Evolutionary conservation across 2,888 invertebrate species (phyloP), one percentile per base, ranked within the genome.

Genomic region (Galeopsomyia nigrocyanea): DNA sequence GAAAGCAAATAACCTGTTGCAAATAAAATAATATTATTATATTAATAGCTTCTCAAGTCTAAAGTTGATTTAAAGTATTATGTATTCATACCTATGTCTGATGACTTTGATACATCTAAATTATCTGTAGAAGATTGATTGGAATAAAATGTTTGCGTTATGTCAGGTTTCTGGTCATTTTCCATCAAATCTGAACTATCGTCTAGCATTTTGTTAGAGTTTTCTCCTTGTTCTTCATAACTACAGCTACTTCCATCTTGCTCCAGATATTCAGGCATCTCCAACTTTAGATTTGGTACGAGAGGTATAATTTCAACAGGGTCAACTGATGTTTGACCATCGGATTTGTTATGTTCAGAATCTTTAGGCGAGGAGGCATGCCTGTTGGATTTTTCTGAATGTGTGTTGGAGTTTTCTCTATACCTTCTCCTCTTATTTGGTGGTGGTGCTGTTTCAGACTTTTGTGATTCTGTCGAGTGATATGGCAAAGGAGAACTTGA

Each of bases 221-320:
- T 80, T 65, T 86, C 86, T 13, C 82, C 83, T 75, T 86, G 86
- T 69, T 86, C 86, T 58, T 86, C 86, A 69, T 86, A 86, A 81
- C 86, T 86, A 82, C 86, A 86, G 80, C 86, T 86, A 77, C 86
- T 86, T 57, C 86, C 86, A 73, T 86, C 86, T 75, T 86, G 86
- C 77, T 89, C 89, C 76, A 89, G 85, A 77, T 89, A 90, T 77
- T 89, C 89, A 21, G 89, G 89, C 84, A 89, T 88, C 80, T 90
- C 89, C 82, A 89, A 82, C 82, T 90, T 90, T 19, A 90, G 86
- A 71, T 87, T 86, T 75, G 89, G 87, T 84, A 88, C 84, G 5
- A 87, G 80, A n/a, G 87, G 87, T 74, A 87, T 87, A 76, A 87
- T 86, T 80, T 87, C 87, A 19, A 87, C 85, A 1, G 87, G 86